Percentiles rank a stretch among this genome's conserved stretches.
Conservation (phyloP, 2,888 invertebrate genomes). For the Hemithea aestivaria region DNA sequence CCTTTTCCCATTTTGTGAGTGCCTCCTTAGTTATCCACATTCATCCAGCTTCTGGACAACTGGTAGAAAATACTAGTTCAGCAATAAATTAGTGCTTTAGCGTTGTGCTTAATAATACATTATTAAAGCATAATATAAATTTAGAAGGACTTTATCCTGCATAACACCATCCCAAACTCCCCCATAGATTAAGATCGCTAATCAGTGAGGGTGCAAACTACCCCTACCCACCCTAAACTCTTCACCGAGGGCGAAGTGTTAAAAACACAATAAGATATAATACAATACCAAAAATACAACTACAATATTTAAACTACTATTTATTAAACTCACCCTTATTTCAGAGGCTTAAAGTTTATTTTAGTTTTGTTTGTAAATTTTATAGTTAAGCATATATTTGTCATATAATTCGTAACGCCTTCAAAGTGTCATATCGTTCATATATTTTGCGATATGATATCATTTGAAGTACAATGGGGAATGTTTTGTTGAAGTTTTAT, state of each 20-base stretch:
- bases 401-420: constrained; percentile 73
- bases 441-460: constrained; percentile 63
- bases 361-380: too few relatives aligned
- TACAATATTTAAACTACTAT: too few relatives aligned
- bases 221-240: constrained; percentile 53
- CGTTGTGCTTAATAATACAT: too few relatives aligned
- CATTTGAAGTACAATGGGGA: constrained; percentile 51
- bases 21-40: too few relatives aligned
- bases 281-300: constrained; percentile 26
- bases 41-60: too few relatives aligned
- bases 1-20: too few relatives aligned
- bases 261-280: constrained; percentile 76
- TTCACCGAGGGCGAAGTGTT: constrained; percentile 66
- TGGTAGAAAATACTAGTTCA: too few relatives aligned
- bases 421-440: constrained; percentile 77
- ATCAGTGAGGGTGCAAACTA: constrained; percentile 74
- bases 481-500: constrained; percentile 45
- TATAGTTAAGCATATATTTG: not conserved
- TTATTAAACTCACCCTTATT: too few relatives aligned
- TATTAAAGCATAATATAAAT: too few relatives aligned
- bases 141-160: constrained; percentile 18
- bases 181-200: constrained; percentile 73
- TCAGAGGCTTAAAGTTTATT: too few relatives aligned
- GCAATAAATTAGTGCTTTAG: too few relatives aligned
- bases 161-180: constrained; percentile 52